Percentiles rank a stretch among this genome's conserved stretches.
phyloP scores from a whole-genome alignment of 2,797 vertebrate genomes.

The Forpus xanthops region DNA sequence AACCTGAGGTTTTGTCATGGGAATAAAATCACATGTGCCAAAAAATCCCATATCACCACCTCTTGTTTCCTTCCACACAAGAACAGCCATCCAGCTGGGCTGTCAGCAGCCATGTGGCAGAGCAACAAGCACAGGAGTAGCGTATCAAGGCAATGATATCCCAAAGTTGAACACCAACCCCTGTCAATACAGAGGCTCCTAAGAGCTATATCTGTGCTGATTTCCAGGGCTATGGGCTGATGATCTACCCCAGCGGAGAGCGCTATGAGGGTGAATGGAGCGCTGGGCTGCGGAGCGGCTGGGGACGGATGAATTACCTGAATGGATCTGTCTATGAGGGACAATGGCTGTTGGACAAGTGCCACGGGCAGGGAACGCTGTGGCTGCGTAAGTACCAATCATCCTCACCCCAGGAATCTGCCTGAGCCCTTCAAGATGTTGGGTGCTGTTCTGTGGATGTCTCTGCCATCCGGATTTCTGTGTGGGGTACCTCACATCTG shows the following conservation, averaged over 20 bases:
- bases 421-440: neutral
- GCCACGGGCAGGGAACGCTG: slow-evolving; percentile 82
- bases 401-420: rapidly evolving
- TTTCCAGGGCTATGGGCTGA: slow-evolving; percentile 83
- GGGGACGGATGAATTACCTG: slow-evolving; percentile 85
- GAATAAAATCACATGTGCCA: neutral
- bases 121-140: neutral
- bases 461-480: neutral
- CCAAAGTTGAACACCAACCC: neutral
- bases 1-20: neutral
- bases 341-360: slow-evolving; percentile 83
- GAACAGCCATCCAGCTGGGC: neutral
- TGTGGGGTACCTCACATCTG: neutral
- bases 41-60: neutral
- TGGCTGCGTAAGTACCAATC: slow-evolving; percentile 73
- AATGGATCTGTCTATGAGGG: slow-evolving; percentile 88
- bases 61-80: neutral
- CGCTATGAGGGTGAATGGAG: slow-evolving; percentile 90
- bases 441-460: neutral
- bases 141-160: neutral
- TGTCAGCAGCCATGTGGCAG: neutral
- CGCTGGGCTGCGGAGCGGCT: slow-evolving; percentile 79
- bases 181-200: neutral
- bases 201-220: neutral
- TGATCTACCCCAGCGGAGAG: slow-evolving; percentile 73